Evolutionary conservation across 1,140 invertebrate species (phyloP), one percentile per base, ranked within the genome.

Genomic region (Belonocnema kinseyi): DNA sequence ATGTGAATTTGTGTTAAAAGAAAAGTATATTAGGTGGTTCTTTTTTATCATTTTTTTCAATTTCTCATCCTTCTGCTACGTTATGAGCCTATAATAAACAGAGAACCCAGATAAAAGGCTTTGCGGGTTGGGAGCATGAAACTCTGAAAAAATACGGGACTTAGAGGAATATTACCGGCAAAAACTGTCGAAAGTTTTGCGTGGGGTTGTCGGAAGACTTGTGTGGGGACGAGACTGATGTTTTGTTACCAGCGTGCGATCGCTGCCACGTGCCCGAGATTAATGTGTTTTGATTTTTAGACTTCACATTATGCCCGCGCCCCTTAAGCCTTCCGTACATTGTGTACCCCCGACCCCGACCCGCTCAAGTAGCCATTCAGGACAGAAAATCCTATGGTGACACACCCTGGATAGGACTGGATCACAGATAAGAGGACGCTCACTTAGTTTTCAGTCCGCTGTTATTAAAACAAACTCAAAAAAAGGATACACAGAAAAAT

Each of bases 271-370:
- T 92, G 91, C 72, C 87, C 51, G 82, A 89, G 90, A 91, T 92
- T 91, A 91, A 91, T 91, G 89, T 91, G 90, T 92, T 91, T 92
- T 92, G 90, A 92, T 92, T 92, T 91, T 90, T 92, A 89, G 90
- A 91, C 89, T 90, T 88, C 73, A 85, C 82, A 89, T 92, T 89
- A 87, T 89, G 85, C 81, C 77, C 82, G 77, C 75, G 79, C 81
- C 76, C 82, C 13, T 82, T 88, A 87, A 88, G 85, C 85, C 88
- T 88, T 81, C 83, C 58, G 72, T 78, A 74, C 76, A 87, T 87
- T 85, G 84, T 86, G 61, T 73, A 53, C 72, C 54, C 1, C 26
- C 26, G 26, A 33, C 26, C 26, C 61, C 21, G 26, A 66, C 53
- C 53, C 53, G 53, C 61, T 66, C 61, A 33, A 66, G 61, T 66